These are phyloP conservation scores for Trochalopteron elliotii DNA, from an alignment of 2,113 vertebrate species.

Conservation along the genomic window DNA sequence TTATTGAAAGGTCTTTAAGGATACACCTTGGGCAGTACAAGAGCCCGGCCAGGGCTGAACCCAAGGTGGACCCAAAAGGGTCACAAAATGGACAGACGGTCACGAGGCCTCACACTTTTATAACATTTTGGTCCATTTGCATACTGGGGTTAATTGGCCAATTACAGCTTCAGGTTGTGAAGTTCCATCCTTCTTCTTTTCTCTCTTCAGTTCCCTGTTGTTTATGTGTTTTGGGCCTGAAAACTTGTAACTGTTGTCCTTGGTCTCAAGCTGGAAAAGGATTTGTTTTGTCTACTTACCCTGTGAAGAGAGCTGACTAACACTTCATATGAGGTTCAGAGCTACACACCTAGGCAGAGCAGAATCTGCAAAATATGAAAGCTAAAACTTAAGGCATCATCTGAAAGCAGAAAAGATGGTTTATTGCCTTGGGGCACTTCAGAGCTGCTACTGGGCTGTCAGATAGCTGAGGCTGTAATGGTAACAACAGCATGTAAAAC, in stretches of 20 bases:
- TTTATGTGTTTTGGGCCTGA: not conserved
- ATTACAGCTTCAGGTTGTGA: not conserved
- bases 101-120: not conserved
- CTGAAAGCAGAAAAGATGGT: not conserved
- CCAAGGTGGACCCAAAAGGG: not conserved
- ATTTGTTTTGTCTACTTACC: not conserved
- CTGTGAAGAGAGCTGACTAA: not conserved
- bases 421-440: not conserved
- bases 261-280: not conserved
- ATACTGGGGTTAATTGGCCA: not conserved
- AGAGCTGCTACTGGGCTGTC: not conserved
- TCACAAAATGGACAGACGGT: not conserved
- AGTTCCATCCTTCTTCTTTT: not conserved
- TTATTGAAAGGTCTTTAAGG: not conserved
- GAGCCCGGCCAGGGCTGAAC: not conserved
- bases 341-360: not conserved
- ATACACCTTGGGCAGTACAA: not conserved
- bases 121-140: not conserved
- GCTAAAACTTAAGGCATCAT: not conserved
- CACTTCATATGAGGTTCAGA: not conserved
- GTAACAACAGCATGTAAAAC: not conserved
- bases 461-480: not conserved
- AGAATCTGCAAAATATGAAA: not conserved
- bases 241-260: not conserved
- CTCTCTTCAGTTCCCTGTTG: not conserved